These are phyloP conservation scores for Notarius quadriscutis DNA, from an alignment of 2,113 vertebrate genomes.

Conservation along the genomic window DNA sequence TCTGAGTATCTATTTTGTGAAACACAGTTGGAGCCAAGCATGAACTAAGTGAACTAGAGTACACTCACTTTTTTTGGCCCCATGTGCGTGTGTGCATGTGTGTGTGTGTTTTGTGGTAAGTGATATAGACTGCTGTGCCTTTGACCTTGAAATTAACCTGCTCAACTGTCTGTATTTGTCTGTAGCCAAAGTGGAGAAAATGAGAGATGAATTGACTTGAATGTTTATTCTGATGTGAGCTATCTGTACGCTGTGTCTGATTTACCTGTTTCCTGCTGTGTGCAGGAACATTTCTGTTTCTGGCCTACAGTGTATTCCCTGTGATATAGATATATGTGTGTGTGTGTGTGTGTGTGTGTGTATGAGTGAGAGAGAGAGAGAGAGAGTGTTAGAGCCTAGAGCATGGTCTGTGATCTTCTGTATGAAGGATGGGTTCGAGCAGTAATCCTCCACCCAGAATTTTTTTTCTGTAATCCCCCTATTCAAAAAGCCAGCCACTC, in stretches of 20 bases:
- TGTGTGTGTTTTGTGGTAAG: no score
- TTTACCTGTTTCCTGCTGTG: background rate
- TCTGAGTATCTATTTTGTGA: conserved; percentile 9
- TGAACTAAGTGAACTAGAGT: background rate
- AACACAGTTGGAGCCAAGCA: background rate
- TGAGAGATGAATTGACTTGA: background rate
- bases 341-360: conserved; percentile 29
- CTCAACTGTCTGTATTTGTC: no score
- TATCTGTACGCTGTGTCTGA: background rate
- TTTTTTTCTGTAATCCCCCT: conserved; percentile 42
- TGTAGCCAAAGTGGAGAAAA: background rate
- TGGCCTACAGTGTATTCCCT: background rate
- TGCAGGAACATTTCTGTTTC: conserved; percentile 2
- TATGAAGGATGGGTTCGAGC: conserved; percentile 49
- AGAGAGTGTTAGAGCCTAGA: conserved; percentile 2
- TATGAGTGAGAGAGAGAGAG: background rate
- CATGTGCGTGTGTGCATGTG: conserved; percentile 6
- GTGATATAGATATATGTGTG: conserved; percentile 26
- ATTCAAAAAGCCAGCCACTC: conserved; percentile 49
- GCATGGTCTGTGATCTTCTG: conserved; percentile 50
- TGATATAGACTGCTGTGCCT: no score
- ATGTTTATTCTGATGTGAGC: background rate
- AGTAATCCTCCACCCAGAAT: conserved; percentile 48
- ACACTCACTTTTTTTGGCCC: background rate
- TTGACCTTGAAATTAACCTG: no score